These are phyloP conservation scores for Dipodomys spectabilis DNA, from an alignment of 2,113 vertebrate genomes.

Conservation along the genomic window DNA sequence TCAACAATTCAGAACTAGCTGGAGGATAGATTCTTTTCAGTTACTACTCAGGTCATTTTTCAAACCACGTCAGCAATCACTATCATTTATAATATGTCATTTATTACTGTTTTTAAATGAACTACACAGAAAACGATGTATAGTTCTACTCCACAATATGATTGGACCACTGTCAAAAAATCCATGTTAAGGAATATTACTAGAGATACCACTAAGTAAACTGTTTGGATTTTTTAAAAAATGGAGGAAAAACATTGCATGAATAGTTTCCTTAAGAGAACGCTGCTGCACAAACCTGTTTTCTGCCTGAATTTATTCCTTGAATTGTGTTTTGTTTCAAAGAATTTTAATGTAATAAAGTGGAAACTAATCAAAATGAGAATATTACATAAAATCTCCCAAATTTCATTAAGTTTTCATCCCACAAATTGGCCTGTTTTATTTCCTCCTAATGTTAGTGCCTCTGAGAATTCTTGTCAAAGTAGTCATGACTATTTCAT, in stretches of 20 bases:
- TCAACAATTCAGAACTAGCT: neutral
- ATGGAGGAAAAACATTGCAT: neutral
- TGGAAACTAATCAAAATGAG: conserved; percentile 42
- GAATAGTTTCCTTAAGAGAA: neutral
- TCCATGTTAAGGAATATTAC: neutral
- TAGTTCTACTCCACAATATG: neutral
- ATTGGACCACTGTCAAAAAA: neutral
- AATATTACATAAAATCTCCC: conserved; percentile 44
- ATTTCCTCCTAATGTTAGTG: conserved; percentile 39
- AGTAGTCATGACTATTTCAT: conserved; percentile 26
- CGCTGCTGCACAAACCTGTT: neutral
- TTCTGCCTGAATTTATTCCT: conserved; percentile 38
- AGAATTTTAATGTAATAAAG: conserved; percentile 65
- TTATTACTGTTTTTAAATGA: conserved; percentile 13
- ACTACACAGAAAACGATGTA: neutral
- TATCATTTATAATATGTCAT: neutral
- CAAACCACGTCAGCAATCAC: neutral
- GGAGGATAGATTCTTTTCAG: neutral
- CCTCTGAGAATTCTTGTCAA: conserved; percentile 46
- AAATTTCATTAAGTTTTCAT: conserved; percentile 65
- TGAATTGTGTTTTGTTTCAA: conserved; percentile 42
- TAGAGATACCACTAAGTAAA: conserved; percentile 14
- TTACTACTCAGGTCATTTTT: neutral
- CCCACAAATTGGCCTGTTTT: conserved; percentile 45
- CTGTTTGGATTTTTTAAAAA: neutral